Evolutionary conservation across 2,797 vertebrate genomes (phyloP), one percentile per base, ranked within the genome.

Genomic region (Odontamblyopus lacepedii): DNA sequence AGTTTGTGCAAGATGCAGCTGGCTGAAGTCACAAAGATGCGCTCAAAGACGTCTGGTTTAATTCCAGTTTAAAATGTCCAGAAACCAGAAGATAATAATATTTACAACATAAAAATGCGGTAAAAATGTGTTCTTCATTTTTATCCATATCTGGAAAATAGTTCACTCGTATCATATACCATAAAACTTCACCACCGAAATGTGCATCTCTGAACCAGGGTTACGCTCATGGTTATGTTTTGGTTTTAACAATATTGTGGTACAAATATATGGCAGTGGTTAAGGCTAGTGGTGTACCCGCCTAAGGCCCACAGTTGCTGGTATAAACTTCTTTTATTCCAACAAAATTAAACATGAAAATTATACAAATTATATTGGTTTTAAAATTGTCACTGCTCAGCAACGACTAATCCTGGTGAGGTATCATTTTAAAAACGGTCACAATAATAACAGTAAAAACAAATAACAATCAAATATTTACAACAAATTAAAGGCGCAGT

Each of bases 391-490:
- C 82, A 87, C 79, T 78, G 79, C 83, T 76, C 83, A 79, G 78
- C 85, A 82, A 79, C 75, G 79, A 82, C 78, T 75, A 61, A 50
- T 69, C 64, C 29, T 12, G 32, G 35, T 16, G 48, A 71, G 53
- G 67, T 69, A 71, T 87, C 61, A 72, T 60, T 60, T 60, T 7
- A 41, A 64, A 70, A 78, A 59, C 56, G 18, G 48, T 67, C 26
- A 29, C 62, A 78, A 67, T 72, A 18, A 61, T 85, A 56, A 83
- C 9, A 63, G n/a, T 55, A 80, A 85, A 87, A 80, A 74, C 75
- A 77, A 70, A 81, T 78, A 80, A 82, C 81, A 81, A 81, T 81
- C 78, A 61, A 86, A 72, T 91, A 90, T 92, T 86, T 92, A 93
- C 90, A 93, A 82, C 77, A 88, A 55, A 75, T 81, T 23, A 48